Base-by-base conservation (phyloP, 2,888 invertebrate species). In the Dioctria rufipes region DNA sequence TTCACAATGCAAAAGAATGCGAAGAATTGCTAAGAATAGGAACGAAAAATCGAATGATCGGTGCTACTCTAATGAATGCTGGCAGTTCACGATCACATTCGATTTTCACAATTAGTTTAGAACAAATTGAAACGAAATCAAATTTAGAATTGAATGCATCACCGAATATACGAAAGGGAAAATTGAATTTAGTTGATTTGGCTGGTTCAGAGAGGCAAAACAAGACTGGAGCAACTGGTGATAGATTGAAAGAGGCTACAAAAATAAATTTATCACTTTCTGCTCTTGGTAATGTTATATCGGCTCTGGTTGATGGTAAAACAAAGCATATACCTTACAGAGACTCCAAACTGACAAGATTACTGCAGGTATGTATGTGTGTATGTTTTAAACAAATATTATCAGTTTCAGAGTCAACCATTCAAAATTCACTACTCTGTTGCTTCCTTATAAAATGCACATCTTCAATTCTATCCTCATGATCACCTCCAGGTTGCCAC, bases 181-280 rank as follows among this genome's bases (percentile, higher is more conserved):
- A 96, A 88, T 90, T 97, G 13, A 96, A 96, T 87, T 89, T 97
- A 79, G 97, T 97, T 0, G 97, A 97, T 90, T 89, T 97, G 85
- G 97, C 97, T 1, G 97, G 97, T 5, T 95, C 95, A 42, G 97
- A 97, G 86, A 89, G 96, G 81, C 96, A 96, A 88, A 92, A 93
- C 3, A 95, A 96, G 88, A 91, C 92, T 85, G 96, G 95, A n/a
- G 95, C 96, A 0, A 93, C 94, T 5, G 96, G 96, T 0, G 95
- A 95, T 83, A 90, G 96, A 11, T 89, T 97, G 43, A 96, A 95
- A 86, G 96, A 97, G 89, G 96, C 96, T 0, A 95, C 95, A 0
- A 96, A 96, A 89, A 97, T 96, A 81, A 97, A 97, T 90, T 88
- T 97, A 73, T 96, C 95, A 0, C 89, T 97, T 43, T 96, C 96